Evolutionary conservation across 2,888 invertebrate genomes (phyloP), one percentile per base, ranked within the genome.

Genomic region (Mycalesis mineus): DNA sequence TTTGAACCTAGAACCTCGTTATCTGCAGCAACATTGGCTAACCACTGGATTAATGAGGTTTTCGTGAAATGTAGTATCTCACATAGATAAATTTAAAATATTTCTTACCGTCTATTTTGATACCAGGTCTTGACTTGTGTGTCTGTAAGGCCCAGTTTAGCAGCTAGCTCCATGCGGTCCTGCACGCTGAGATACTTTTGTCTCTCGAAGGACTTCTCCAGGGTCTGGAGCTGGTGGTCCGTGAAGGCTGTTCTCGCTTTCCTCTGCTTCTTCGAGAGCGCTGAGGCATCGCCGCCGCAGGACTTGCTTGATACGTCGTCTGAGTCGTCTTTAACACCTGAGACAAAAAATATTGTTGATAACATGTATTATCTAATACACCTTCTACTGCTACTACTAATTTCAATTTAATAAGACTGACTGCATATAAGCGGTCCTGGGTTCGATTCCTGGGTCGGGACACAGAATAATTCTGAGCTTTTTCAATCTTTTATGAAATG

Each of bases 51-150:
- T n/a, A n/a, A n/a, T n/a, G n/a, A n/a, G n/a, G n/a, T n/a, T n/a
- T n/a, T n/a, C n/a, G n/a, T n/a, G n/a, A n/a, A n/a, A n/a, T n/a
- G n/a, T n/a, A n/a, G n/a, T n/a, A n/a, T n/a, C n/a, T n/a, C n/a
- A n/a, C n/a, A n/a, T n/a, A 2, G 22, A 22, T 22, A 22, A 5
- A 22, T 22, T 4, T 22, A 5, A 5, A 22, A 4, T 22, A 5
- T 8, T 39, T 81, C 93, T 91, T 82, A 97, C 98, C 98, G 94
- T 91, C 99, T 92, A 82, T 99, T 99, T 87, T 99, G 98, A 88
- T 99, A 99, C 99, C 99, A 99, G 73, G 99, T 99, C 89, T 99
- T 99, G 80, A 99, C 99, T 92, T 99, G 99, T 52, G 99, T 99
- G 87, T 99, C 99, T 42, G 97, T 98, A 58, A 99, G 92, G 72